Conservation (phyloP, 92 coral and sea anemone species). For the Heteractis magnifica region DNA sequence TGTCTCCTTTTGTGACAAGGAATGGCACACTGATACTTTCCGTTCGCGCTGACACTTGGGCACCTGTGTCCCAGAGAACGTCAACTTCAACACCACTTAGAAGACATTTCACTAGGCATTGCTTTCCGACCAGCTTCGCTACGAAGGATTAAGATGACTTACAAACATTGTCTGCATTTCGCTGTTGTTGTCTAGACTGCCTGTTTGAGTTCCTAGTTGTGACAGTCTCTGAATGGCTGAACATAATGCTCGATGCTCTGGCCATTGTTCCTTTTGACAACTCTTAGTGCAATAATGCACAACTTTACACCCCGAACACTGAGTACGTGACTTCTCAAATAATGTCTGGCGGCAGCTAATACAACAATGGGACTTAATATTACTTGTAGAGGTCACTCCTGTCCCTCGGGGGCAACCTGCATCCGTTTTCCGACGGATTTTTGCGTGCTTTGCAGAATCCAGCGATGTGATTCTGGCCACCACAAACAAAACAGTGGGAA, state of each 20-base stretch:
- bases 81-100: constrained; percentile 31
- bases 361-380: too few relatives aligned
- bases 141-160: constrained; percentile 45
- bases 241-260: constrained; percentile 43
- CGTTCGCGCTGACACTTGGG: constrained; percentile 20
- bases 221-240: constrained; percentile 50
- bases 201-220: constrained; percentile 15
- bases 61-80: constrained; percentile 51
- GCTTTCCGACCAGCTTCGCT: constrained; percentile 36
- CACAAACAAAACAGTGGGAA: too few relatives aligned
- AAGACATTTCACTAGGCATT: constrained; percentile 32
- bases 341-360: too few relatives aligned
- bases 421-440: too few relatives aligned
- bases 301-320: too few relatives aligned
- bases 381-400: too few relatives aligned
- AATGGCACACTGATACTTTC: constrained; percentile 41
- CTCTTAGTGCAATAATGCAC: too few relatives aligned
- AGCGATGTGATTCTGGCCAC: too few relatives aligned
- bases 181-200: constrained; percentile 33
- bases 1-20: constrained; percentile 32
- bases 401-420: too few relatives aligned
- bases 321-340: too few relatives aligned
- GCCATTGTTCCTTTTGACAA: constrained; percentile 61
- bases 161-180: constrained; percentile 36
- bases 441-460: too few relatives aligned